Conservation (phyloP, 2,888 invertebrate species). For the Limenitis camilla region DNA sequence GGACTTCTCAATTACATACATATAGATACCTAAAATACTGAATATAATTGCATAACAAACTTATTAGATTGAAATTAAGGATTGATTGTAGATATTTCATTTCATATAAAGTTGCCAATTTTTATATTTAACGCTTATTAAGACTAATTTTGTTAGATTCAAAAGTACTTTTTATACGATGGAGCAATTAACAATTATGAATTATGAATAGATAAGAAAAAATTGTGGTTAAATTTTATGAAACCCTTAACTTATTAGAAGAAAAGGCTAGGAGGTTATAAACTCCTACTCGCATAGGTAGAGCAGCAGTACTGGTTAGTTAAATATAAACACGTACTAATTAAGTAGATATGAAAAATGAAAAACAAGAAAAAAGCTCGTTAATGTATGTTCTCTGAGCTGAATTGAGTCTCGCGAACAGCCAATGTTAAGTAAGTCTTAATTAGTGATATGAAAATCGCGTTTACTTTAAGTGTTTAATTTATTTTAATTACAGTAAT, state of each 20-base stretch:
- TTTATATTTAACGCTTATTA: too few species aligned
- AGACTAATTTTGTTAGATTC: too few species aligned
- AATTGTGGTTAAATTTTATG: too few species aligned
- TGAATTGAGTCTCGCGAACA: constrained; percentile 12
- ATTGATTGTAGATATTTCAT: too few species aligned
- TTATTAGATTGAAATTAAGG: too few species aligned
- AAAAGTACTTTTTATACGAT: too few species aligned
- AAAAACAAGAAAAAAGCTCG: constrained; percentile 19
- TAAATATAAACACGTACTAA: constrained; percentile 19
- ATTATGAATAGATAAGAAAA: too few species aligned
- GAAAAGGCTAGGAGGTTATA: too few species aligned
- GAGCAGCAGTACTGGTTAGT: background rate
- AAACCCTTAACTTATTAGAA: too few species aligned
- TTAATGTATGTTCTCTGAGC: constrained; percentile 13
- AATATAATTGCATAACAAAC: background rate
- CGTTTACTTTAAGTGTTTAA: constrained; percentile 19
- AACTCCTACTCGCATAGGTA: too few species aligned
- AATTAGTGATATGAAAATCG: constrained; percentile 25
- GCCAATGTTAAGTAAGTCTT: constrained; percentile 20
- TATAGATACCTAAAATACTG: background rate
- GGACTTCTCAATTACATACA: background rate
- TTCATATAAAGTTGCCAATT: too few species aligned
- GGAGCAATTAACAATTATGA: too few species aligned
- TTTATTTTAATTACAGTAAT: constrained; percentile 21
- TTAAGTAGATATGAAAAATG: constrained; percentile 22